These are phyloP conservation scores for Notocelia uddmanniana DNA, from an alignment of 2,888 invertebrate species.

Conservation along the genomic window DNA sequence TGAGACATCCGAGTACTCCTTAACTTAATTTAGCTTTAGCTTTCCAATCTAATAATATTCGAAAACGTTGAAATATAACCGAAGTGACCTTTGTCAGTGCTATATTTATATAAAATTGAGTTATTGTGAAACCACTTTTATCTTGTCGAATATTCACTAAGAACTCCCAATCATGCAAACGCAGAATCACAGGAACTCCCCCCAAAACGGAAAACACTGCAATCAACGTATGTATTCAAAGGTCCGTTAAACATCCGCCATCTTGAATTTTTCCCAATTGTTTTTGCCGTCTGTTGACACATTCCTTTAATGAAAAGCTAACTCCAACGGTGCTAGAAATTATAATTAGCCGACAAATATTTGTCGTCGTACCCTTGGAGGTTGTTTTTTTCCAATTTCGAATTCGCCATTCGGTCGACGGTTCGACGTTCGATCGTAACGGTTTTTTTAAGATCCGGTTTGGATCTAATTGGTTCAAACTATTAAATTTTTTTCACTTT, in stretches of 20 bases:
- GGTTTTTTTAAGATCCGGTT: slow-evolving; percentile 9
- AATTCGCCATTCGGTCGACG: slow-evolving; percentile 20
- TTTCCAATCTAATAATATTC: no score
- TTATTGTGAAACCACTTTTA: no score
- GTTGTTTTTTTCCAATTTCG: slow-evolving; percentile 40
- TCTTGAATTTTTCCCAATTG: slow-evolving; percentile 38
- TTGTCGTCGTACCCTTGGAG: slow-evolving; percentile 35
- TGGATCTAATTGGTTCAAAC: neutral
- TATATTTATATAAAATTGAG: no score
- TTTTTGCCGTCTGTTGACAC: slow-evolving; percentile 51
- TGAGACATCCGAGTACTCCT: no score
- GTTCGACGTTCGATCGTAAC: slow-evolving; percentile 11
- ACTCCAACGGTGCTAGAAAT: slow-evolving; percentile 46
- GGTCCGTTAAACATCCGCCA: slow-evolving; percentile 17
- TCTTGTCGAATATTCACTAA: no score
- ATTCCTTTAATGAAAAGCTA: slow-evolving; percentile 52
- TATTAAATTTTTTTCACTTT: neutral
- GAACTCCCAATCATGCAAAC: neutral
- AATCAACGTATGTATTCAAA: slow-evolving; percentile 5
- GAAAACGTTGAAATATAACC: no score
- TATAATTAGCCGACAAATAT: slow-evolving; percentile 48
- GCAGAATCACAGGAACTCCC: neutral
- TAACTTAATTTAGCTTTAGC: no score
- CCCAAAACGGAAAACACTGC: neutral
- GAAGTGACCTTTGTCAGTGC: no score